These are phyloP conservation scores for Apantesis nais DNA, from an alignment of 2,888 invertebrate species.

Conservation along the genomic window DNA sequence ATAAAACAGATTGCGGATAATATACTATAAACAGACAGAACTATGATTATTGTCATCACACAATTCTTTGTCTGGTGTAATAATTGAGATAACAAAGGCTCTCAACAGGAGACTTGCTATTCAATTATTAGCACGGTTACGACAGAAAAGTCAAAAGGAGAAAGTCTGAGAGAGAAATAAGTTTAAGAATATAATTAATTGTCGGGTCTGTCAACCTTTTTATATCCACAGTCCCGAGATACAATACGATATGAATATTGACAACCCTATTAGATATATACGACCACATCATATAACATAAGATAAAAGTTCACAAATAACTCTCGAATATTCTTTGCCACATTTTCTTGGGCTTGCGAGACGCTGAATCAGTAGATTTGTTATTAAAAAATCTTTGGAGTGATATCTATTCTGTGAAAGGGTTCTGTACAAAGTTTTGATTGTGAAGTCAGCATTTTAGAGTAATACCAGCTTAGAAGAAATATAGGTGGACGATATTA, in stretches of 20 bases:
- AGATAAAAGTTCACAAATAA: constrained; percentile 22
- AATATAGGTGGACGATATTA: neutral
- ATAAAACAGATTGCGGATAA: too few species aligned
- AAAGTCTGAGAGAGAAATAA: neutral
- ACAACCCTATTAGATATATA: neutral
- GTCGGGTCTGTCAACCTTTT: neutral
- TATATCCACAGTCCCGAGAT: neutral
- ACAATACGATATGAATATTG: neutral
- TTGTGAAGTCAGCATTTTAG: constrained; percentile 7
- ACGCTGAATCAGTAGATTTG: constrained; percentile 37
- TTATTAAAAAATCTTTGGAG: constrained; percentile 31
- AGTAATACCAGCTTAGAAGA: neutral
- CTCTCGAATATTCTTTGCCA: constrained; percentile 23
- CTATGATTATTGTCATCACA: too few species aligned
- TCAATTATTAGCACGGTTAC: too few species aligned
- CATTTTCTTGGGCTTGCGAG: constrained; percentile 28
- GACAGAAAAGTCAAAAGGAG: too few species aligned
- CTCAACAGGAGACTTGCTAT: too few species aligned
- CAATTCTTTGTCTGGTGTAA: too few species aligned
- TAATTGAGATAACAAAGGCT: too few species aligned
- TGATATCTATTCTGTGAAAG: constrained; percentile 6
- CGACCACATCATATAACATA: constrained; percentile 25
- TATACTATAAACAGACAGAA: too few species aligned
- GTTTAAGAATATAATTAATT: neutral
- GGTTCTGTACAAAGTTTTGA: constrained; percentile 1